Percentiles rank a stretch among this genome's conserved stretches.
phyloP scores from a whole-genome alignment of 2,113 vertebrate species.

The Hippopotamus amphibius region DNA sequence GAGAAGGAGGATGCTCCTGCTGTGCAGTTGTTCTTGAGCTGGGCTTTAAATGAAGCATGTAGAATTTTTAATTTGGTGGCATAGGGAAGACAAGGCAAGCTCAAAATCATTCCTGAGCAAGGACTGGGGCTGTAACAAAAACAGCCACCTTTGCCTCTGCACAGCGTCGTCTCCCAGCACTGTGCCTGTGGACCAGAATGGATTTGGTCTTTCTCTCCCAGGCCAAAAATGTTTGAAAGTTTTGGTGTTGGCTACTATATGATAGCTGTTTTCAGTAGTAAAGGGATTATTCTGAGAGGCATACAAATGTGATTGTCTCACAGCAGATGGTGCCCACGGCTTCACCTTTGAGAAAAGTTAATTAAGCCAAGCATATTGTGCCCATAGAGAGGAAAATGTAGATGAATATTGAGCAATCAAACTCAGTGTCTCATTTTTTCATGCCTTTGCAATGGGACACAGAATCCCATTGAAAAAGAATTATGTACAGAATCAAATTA shows the following conservation, averaged over 20 bases:
- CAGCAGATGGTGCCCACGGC: constrained; percentile 99
- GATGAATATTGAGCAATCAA: constrained; percentile 99
- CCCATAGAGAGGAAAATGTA: constrained; percentile 98
- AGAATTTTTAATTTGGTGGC: constrained; percentile 88
- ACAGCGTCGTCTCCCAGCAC: constrained; percentile 55
- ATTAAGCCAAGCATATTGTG: constrained; percentile 99
- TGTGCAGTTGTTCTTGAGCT: constrained; percentile 88
- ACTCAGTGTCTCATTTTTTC: constrained; percentile 95
- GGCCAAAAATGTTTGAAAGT: constrained; percentile 88
- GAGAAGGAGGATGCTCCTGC: constrained; percentile 86
- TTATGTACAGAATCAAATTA: constrained; percentile 97
- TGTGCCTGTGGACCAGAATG: constrained; percentile 69
- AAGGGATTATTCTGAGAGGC: constrained; percentile 98
- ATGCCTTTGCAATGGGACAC: constrained; percentile 93
- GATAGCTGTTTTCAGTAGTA: constrained; percentile 92
- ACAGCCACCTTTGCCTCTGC: constrained; percentile 52
- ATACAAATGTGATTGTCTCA: constrained; percentile 99
- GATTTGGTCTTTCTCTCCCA: constrained; percentile 84
- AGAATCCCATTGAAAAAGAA: constrained; percentile 96
- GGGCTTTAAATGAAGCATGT: constrained; percentile 88
- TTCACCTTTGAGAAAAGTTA: constrained; percentile 99
- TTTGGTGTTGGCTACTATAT: constrained; percentile 90
- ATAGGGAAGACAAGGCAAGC: constrained; percentile 79
- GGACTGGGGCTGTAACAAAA: constrained; percentile 65
- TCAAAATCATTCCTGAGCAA: constrained; percentile 81